Base-by-base conservation (phyloP, 2,888 invertebrate genomes). In the Lacanobia wlatinum region DNA sequence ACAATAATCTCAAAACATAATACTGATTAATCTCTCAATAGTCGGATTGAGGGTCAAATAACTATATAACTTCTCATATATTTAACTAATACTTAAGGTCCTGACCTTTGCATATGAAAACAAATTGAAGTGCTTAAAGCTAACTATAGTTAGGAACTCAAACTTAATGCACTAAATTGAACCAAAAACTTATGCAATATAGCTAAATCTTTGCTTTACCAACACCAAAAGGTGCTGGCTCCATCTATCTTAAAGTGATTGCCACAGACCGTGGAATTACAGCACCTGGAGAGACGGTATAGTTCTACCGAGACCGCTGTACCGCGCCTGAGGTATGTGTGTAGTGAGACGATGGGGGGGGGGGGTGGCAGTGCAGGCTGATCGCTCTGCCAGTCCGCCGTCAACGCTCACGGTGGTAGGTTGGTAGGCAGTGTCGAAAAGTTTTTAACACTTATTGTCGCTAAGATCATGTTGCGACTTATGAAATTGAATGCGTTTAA, bases 181-280 rank as follows among this genome's bases (percentile, higher is more conserved):
- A 48, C 60, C 28, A 58, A 67, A 70, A 67, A 67, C 71, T 79
- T 67, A 8, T 40, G 67, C 64, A 67, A 82, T 79, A 61, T 67
- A 76, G 48, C 48, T 28, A 61, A 63, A 56, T 48, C 60, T 70
- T 76, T 53, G 38, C 52, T 67, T 28, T 53, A 58, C 55, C 23
- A 56, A 64, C 21, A 55, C 55, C 34, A 52, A 67, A 80, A 82
- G 67, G 18, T 62, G 53, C 61, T 63, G 52, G 62, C 78, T 73
- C 21, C 72, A 76, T 64, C 63, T 58, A 50, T 62, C 62, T 72
- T 66, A 40, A 59, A 78, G 38, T 52, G 50, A 14, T 3, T 21
- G 8, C 21, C 59, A 59, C 3, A 59, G 59, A 40, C 3, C 14
- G 1, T 4, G 40, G 59, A 59, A 59, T 16, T 16, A 0, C n/a